Evolutionary conservation across 1,140 invertebrate species (phyloP).

Genomic region (Halictus rubicundus): DNA sequence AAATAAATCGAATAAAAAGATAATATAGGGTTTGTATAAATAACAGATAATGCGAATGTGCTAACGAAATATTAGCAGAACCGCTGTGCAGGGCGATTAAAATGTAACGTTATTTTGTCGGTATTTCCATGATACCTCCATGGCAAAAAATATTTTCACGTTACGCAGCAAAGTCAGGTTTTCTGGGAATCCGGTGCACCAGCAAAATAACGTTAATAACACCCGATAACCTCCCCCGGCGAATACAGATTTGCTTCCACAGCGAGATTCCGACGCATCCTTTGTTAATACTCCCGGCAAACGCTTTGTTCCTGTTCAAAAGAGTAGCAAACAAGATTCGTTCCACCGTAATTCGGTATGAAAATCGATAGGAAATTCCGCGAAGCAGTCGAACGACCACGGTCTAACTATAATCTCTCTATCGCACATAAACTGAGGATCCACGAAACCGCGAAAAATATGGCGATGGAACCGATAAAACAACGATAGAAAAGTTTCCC

Average conservation of each 20-base stretch:
- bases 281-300: slow-evolving; percentile 15
- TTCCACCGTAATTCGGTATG: slow-evolving; percentile 6
- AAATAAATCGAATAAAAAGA: too few species aligned
- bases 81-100: background rate
- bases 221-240: slow-evolving; percentile 15
- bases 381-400: background rate
- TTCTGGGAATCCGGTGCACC: too few species aligned
- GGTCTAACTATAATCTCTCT: slow-evolving; percentile 19
- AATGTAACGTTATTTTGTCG: background rate
- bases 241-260: slow-evolving; percentile 17
- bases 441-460: slow-evolving; percentile 21
- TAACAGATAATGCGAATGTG: too few species aligned
- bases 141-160: background rate
- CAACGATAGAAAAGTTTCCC: slow-evolving; percentile 27
- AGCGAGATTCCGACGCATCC: slow-evolving; percentile 13
- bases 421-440: background rate
- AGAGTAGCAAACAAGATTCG: slow-evolving; percentile 37
- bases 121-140: background rate
- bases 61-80: background rate
- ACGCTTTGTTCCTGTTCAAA: slow-evolving; percentile 37
- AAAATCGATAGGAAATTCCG: slow-evolving; percentile 32
- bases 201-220: slow-evolving; percentile 34
- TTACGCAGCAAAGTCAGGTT: background rate
- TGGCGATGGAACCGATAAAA: slow-evolving; percentile 18
- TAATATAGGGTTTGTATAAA: too few species aligned